Evolutionary conservation across 2,888 invertebrate species (phyloP).

Genomic region (Hylaea fasciaria): DNA sequence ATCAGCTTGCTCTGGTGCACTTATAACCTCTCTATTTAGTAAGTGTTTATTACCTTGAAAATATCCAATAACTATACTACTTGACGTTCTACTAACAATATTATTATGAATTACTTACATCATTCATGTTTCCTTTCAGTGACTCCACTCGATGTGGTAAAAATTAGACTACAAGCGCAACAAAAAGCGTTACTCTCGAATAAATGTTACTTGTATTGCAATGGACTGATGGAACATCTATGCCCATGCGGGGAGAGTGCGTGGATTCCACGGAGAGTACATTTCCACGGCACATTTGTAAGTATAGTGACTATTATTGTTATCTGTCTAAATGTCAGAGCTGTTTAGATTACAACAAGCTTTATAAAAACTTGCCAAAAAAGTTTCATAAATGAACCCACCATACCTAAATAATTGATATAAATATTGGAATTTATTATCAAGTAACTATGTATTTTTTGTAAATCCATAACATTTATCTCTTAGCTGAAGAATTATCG

Average conservation of each 20-base stretch:
- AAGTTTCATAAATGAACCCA: no score
- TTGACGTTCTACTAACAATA: neutral
- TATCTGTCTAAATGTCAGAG: neutral
- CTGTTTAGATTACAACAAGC: neutral
- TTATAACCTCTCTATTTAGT: slow-evolving; percentile 95
- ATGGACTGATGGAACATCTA: slow-evolving; percentile 99
- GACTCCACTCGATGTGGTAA: slow-evolving; percentile 99
- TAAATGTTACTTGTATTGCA: slow-evolving; percentile 97
- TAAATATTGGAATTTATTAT: no score
- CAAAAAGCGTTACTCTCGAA: slow-evolving; percentile 92
- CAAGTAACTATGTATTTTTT: no score
- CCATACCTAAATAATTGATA: no score
- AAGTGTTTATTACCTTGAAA: slow-evolving; percentile 57
- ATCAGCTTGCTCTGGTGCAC: slow-evolving; percentile 94
- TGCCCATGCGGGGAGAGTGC: slow-evolving; percentile 90
- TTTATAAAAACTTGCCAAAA: neutral
- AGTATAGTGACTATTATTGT: slow-evolving; percentile 42
- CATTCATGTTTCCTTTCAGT: slow-evolving; percentile 84
- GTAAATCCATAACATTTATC: no score
- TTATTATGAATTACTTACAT: no score
- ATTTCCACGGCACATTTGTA: slow-evolving; percentile 92
- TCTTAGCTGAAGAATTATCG: no score
- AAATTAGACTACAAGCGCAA: slow-evolving; percentile 98
- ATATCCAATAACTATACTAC: neutral
- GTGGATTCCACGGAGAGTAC: slow-evolving; percentile 88